Conservation (phyloP, 2,888 invertebrate genomes). For the Eledone cirrhosa region DNA sequence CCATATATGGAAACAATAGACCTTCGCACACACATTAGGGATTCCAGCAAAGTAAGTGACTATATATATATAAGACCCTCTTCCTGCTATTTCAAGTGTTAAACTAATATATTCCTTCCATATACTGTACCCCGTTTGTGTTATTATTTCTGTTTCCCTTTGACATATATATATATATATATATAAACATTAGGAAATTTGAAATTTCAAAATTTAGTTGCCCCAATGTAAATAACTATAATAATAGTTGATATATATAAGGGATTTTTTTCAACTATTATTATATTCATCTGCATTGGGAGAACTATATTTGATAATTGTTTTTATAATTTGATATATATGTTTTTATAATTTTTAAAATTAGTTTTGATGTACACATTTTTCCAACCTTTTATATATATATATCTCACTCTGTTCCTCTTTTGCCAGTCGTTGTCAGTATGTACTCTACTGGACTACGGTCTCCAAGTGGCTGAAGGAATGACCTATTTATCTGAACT, state of each 20-base stretch:
- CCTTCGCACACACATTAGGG: constrained; percentile 64
- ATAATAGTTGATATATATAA: background rate
- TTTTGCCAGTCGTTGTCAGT: constrained; percentile 56
- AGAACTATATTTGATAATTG: no score
- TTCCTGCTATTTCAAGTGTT: no score
- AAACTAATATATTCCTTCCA: no score
- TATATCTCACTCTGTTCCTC: background rate
- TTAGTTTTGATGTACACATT: no score
- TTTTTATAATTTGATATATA: no score
- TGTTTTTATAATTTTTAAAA: no score
- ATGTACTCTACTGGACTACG: constrained; percentile 58
- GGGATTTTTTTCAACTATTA: background rate
- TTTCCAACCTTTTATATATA: no score
- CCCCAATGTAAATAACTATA: background rate
- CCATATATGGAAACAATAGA: constrained; percentile 70
- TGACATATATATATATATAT: no score
- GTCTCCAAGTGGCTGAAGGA: constrained; percentile 58
- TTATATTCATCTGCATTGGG: no score
- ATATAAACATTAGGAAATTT: background rate
- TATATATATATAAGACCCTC: background rate
- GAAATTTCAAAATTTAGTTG: no score
- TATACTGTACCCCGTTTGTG: no score
- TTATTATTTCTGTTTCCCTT: no score
- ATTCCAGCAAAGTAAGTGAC: constrained; percentile 60
- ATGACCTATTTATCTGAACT: constrained; percentile 59